These are phyloP conservation scores for Pangasius mekongensis DNA, from an alignment of 2,797 vertebrate species.

Conservation along the genomic window DNA sequence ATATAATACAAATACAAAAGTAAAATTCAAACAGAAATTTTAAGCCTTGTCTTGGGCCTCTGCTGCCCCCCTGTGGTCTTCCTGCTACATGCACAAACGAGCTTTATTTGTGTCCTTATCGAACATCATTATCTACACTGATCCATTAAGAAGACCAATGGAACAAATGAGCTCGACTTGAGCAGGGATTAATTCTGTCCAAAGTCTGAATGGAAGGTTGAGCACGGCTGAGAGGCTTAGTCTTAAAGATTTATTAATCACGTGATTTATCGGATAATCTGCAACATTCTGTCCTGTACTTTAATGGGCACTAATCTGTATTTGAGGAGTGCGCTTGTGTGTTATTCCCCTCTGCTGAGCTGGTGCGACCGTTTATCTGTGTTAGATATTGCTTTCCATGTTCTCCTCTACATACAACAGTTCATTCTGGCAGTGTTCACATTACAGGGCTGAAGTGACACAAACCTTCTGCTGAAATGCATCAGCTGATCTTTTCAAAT, in stretches of 20 bases:
- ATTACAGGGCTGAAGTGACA: neutral
- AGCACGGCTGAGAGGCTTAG: neutral
- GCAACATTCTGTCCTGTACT: constrained; percentile 23
- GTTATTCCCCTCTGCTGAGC: neutral
- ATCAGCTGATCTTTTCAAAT: neutral
- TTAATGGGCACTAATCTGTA: constrained; percentile 5
- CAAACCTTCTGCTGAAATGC: neutral
- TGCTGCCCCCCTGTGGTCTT: constrained; percentile 63
- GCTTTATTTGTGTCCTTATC: constrained; percentile 25
- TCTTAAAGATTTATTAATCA: constrained; percentile 38
- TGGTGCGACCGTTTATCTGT: neutral
- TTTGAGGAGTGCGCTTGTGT: neutral
- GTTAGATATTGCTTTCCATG: constrained; percentile 4
- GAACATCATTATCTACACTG: constrained; percentile 40
- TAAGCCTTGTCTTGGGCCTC: constrained; percentile 36
- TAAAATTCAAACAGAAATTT: neutral
- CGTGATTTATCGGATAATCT: constrained; percentile 47
- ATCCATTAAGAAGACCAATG: constrained; percentile 42
- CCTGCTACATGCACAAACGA: constrained; percentile 31
- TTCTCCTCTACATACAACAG: neutral
- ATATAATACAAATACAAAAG: neutral
- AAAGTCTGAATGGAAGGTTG: constrained; percentile 26
- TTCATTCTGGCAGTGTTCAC: neutral
- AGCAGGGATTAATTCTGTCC: constrained; percentile 36
- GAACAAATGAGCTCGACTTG: constrained; percentile 42